Evolutionary conservation across 2,888 invertebrate genomes (phyloP), one percentile per base, ranked within the genome.

Genomic region (Ophonus ardosiacus): DNA sequence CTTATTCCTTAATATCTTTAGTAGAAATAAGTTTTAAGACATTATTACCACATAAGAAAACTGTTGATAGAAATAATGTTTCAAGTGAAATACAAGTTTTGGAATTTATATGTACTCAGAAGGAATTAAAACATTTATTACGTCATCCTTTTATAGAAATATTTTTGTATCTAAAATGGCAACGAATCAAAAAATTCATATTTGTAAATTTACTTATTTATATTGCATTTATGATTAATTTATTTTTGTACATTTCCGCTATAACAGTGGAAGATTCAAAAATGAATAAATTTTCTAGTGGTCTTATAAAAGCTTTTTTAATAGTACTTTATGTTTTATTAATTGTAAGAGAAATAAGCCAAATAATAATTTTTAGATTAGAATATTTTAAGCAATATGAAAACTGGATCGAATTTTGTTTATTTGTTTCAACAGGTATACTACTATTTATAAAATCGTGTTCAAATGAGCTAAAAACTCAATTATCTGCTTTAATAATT

Each of bases 151-250:
- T 79, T 8, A 38, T 79, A 15, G 79, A 79, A 10, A 59, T 79
- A 17, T 79, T 79, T 17, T 59, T 79, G 43, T 79, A 31, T 59
- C 15, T 59, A 38, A 79, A 79, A 79, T 79, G 79, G 79, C 57
- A 79, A 10, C 15, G 80, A 7, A 40, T 80, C 3, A 80, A 80
- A 59, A 63, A 63, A 10, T 61, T 40, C 17, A 40, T 61, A 43
- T 61, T 63, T 5, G 38, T 80, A 8, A 80, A 80, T 31, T 40
- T 80, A 18, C 17, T 80, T 31, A 17, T 80, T 17, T 80, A 80
- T 80, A 18, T 61, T 7, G 13, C 17, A 0, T 80, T 80, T 15
- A 68, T 68, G 68, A 15, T 68, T 38, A 15, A 38, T 10, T n/a
- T 68, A 38, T 15, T 68, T 0, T 15, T 68, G n/a, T 68, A 40